Percentiles rank a stretch among this genome's conserved stretches.
phyloP scores from a whole-genome alignment of 2,797 vertebrate species.

The Acropternis orthonyx region DNA sequence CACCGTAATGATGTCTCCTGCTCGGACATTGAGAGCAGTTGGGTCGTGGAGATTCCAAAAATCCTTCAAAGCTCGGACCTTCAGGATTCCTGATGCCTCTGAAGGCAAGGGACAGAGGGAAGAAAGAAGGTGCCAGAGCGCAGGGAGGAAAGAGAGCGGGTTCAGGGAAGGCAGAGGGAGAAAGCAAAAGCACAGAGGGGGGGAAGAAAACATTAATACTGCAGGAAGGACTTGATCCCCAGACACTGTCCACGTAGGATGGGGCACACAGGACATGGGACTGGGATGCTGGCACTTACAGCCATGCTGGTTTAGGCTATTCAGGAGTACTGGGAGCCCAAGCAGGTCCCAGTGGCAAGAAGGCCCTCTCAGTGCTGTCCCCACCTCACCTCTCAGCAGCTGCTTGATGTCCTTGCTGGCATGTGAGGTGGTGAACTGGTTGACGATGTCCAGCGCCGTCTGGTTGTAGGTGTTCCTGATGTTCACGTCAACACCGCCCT shows the following conservation, averaged over 20 bases:
- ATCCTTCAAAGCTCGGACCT: slow-evolving; percentile 95
- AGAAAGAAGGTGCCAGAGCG: not conserved
- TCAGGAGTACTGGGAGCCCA: not conserved
- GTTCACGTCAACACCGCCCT: slow-evolving; percentile 85
- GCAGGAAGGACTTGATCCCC: not conserved
- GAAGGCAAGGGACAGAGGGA: slow-evolving; percentile 37
- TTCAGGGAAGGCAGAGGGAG: not conserved
- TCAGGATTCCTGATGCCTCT: slow-evolving; percentile 94
- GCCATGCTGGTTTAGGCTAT: not conserved
- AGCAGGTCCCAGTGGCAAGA: not conserved
- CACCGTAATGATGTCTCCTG: slow-evolving; percentile 94
- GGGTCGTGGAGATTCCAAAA: slow-evolving; percentile 97
- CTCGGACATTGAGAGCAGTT: slow-evolving; percentile 92
- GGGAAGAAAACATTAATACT: slow-evolving; percentile 9
- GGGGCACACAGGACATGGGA: rapidly evolving
- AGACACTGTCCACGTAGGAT: not conserved
- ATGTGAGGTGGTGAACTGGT: slow-evolving; percentile 95
- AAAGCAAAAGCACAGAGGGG: not conserved
- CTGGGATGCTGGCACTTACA: not conserved
- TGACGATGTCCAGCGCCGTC: slow-evolving; percentile 94
- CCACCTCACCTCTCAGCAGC: slow-evolving; percentile 87
- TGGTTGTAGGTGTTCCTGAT: slow-evolving; percentile 96
- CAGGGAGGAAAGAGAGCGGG: not conserved
- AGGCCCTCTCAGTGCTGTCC: not conserved
- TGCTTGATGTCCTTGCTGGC: slow-evolving; percentile 97